Conservation (phyloP, 2,888 invertebrate species). For the Agrilus biguttatus region DNA sequence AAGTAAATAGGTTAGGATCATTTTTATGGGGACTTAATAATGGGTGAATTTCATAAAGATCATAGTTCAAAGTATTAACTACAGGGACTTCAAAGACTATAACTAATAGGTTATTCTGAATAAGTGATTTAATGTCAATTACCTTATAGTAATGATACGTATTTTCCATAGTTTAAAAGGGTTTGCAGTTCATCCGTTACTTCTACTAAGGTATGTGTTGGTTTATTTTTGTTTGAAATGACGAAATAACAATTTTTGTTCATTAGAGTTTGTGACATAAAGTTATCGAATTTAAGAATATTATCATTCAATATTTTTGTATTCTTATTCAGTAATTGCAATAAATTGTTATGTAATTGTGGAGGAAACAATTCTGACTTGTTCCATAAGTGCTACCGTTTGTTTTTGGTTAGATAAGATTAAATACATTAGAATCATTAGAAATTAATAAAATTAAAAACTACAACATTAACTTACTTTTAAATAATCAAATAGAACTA, state of each 20-base stretch:
- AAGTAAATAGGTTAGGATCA: not conserved
- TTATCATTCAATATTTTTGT: not conserved
- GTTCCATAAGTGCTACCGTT: conserved; percentile 10
- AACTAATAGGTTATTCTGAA: not conserved
- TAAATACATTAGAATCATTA: conserved; percentile 8
- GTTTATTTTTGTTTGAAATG: not conserved
- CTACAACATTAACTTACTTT: too few species aligned
- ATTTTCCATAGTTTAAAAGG: not conserved
- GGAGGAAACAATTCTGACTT: conserved; percentile 12
- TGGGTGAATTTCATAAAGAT: not conserved
- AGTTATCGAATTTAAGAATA: not conserved
- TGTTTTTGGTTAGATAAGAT: conserved; percentile 9
- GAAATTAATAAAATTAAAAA: too few species aligned
- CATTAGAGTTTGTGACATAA: too few species aligned
- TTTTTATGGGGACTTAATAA: not conserved
- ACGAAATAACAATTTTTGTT: not conserved
- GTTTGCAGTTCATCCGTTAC: not conserved
- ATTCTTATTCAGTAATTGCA: conserved; percentile 7
- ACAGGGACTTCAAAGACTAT: not conserved
- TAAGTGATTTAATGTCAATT: not conserved
- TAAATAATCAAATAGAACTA: too few species aligned
- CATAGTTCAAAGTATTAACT: not conserved
- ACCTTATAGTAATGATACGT: not conserved
- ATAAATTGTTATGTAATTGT: conserved; percentile 11
- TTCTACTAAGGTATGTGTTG: not conserved